Evolutionary conservation across 2,797 vertebrate species (phyloP).

Genomic region (Malurus leucopterus): DNA sequence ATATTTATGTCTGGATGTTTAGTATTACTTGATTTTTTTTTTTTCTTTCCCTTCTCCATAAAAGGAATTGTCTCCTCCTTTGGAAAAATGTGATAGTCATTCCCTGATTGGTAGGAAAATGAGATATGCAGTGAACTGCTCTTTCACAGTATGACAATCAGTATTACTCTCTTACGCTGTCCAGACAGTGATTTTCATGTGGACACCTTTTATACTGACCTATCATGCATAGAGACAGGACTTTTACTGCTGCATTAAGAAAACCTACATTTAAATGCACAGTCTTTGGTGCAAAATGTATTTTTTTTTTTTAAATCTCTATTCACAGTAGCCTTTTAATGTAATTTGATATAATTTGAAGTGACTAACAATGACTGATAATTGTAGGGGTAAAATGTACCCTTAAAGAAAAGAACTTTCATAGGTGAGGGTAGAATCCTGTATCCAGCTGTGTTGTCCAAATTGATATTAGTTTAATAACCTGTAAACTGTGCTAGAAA

Average conservation of each 20-base stretch:
- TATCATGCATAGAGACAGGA: not conserved
- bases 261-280: constrained; percentile 47
- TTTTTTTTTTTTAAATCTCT: constrained; percentile 40
- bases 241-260: constrained; percentile 21
- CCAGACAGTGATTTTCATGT: not conserved
- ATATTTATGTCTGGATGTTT: not conserved
- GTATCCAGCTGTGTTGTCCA: constrained; percentile 64
- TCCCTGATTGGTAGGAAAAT: not conserved
- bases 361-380: constrained; percentile 50
- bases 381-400: constrained; percentile 50
- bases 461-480: constrained; percentile 78
- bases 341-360: constrained; percentile 67
- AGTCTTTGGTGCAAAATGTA: constrained; percentile 36
- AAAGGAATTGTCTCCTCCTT: not conserved
- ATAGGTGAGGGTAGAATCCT: constrained; percentile 63
- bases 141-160: not conserved
- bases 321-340: constrained; percentile 52
- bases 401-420: constrained; percentile 60
- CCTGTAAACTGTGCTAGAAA: constrained; percentile 73
- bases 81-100: not conserved
- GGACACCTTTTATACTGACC: not conserved
- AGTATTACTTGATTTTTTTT: not conserved
- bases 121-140: not conserved
- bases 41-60: not conserved
- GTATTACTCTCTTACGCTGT: not conserved